A percentile compares a stretch with the other conserved stretches of the same genome.
These are phyloP conservation scores for Condylura cristata DNA, from an alignment of 2,113 vertebrate genomes.

Conservation along the genomic window DNA sequence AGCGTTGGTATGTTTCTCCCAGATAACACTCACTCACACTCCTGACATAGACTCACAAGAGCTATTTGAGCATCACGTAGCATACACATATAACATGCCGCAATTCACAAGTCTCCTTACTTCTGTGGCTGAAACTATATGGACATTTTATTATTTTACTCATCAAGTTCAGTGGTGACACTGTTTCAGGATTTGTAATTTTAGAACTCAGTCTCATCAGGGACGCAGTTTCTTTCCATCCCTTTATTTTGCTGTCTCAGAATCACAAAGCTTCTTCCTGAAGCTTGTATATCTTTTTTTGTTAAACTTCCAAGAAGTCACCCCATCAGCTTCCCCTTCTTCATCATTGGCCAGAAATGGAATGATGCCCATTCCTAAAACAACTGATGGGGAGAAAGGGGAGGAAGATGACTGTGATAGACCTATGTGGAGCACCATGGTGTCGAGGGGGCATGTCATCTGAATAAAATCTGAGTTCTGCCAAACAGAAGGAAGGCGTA, in stretches of 20 bases:
- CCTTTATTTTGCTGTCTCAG: background rate
- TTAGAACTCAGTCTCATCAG: background rate
- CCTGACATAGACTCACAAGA: background rate
- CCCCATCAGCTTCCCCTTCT: background rate
- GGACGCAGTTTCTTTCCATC: background rate
- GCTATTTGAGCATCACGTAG: background rate
- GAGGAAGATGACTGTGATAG: accelerated
- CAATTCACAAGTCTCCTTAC: background rate
- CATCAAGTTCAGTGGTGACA: background rate
- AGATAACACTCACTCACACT: background rate
- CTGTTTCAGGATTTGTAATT: background rate
- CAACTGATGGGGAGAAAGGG: background rate
- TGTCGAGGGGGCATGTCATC: background rate
- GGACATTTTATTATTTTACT: background rate
- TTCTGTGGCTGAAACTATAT: background rate
- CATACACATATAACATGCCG: background rate
- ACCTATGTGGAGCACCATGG: background rate
- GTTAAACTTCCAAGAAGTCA: background rate
- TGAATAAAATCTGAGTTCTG: background rate
- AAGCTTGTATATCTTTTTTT: background rate
- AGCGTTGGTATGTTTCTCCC: background rate
- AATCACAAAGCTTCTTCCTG: background rate
- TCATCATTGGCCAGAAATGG: background rate
- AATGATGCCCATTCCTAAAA: background rate
- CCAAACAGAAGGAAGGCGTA: background rate